These are phyloP conservation scores for Zaprionus camerounensis DNA, from an alignment of 1,140 invertebrate species.

Conservation along the genomic window DNA sequence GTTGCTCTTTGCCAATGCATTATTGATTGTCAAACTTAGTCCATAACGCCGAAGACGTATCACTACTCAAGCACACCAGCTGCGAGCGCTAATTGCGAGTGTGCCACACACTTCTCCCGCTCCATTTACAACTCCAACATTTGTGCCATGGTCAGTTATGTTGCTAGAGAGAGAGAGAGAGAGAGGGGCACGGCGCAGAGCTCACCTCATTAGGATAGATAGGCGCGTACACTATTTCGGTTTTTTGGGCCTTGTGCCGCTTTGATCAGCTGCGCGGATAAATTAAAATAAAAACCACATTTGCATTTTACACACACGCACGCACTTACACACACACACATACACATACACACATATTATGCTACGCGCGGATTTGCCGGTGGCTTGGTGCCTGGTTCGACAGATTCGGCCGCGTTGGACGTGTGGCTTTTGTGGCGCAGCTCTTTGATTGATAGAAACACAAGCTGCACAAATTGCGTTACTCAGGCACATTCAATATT, in stretches of 20 bases:
- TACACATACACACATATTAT: constrained; percentile 1
- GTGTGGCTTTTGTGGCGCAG: constrained; percentile 65
- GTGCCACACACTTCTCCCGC: not conserved
- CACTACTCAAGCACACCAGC: not conserved
- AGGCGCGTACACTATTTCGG: constrained; percentile 5
- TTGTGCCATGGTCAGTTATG: too few relatives aligned
- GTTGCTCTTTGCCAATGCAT: constrained; percentile 28
- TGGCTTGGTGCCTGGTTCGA: not conserved
- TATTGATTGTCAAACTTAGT: constrained; percentile 52
- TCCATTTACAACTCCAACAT: not conserved
- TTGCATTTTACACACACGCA: constrained; percentile 50
- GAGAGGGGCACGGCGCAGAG: not conserved
- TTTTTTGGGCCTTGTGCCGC: constrained; percentile 39
- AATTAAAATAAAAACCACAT: constrained; percentile 79
- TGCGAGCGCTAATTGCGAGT: not conserved
- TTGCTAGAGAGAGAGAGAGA: not conserved
- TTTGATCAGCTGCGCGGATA: constrained; percentile 59
- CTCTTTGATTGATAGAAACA: constrained; percentile 73
- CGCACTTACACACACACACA: not conserved
- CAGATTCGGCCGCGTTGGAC: constrained; percentile 6
- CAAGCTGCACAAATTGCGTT: constrained; percentile 63
- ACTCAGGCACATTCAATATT: constrained; percentile 37
- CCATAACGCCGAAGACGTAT: constrained; percentile 1
- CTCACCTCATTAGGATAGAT: not conserved
- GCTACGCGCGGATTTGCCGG: constrained; percentile 21